Evolutionary conservation across 2,797 vertebrate genomes (phyloP).

Genomic region (Typhlichthys subterraneus): DNA sequence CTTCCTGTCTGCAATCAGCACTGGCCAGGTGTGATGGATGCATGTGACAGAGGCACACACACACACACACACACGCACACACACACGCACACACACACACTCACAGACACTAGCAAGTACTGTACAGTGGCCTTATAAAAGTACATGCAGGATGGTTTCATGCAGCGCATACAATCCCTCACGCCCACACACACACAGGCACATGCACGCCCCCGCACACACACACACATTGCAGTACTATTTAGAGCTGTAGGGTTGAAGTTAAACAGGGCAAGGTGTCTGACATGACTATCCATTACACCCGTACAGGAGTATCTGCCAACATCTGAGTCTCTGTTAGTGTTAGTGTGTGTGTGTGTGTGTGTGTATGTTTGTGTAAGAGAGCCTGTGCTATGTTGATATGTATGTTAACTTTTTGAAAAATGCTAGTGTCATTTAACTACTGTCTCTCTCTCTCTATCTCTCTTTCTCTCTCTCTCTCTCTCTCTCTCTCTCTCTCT

Average conservation of each 20-base stretch:
- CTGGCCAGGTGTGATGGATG: slow-evolving; percentile 22
- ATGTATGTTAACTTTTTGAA: neutral
- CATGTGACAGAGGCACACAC: slow-evolving; percentile 3
- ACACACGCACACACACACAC: slow-evolving; percentile 12
- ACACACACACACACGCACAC: slow-evolving; percentile 12
- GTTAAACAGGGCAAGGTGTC: slow-evolving; percentile 46
- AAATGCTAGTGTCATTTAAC: neutral
- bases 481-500: neutral
- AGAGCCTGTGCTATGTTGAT: neutral
- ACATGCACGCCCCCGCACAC: too few species aligned
- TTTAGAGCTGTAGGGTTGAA: slow-evolving; percentile 8
- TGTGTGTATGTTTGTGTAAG: neutral
- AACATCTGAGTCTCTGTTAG: slow-evolving; percentile 4
- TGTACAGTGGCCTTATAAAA: neutral
- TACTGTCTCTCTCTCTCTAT: neutral
- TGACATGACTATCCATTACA: slow-evolving; percentile 69
- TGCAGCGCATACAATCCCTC: neutral
- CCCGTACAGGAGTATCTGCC: slow-evolving; percentile 16
- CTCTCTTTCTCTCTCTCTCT: slow-evolving; percentile 1
- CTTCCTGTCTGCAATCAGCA: slow-evolving; percentile 52
- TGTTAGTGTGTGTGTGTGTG: neutral
- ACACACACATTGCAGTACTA: neutral
- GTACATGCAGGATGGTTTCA: slow-evolving; percentile 4
- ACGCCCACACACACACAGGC: neutral
- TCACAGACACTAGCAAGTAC: neutral